Evolutionary conservation across 2,888 invertebrate species (phyloP).

Genomic region (Phasia obesa): DNA sequence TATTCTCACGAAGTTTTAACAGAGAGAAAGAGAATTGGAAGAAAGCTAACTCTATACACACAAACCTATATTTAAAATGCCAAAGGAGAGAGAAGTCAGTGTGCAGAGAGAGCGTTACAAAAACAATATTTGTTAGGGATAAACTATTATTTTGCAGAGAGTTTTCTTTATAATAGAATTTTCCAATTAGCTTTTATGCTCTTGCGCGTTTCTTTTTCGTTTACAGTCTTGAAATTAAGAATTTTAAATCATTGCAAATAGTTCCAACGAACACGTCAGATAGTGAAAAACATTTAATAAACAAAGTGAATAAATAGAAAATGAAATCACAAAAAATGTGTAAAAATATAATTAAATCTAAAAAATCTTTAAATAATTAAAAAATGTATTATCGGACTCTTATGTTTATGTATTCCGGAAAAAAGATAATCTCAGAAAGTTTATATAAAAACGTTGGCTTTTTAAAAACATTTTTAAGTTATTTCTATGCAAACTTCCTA

Average conservation of each 20-base stretch:
- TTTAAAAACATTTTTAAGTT: too few species aligned
- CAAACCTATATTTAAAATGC: neutral
- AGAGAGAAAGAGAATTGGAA: neutral
- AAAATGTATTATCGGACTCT: too few species aligned
- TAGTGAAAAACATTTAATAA: conserved; percentile 45
- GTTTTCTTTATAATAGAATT: conserved; percentile 11
- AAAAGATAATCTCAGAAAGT: too few species aligned
- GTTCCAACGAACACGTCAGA: conserved; percentile 72
- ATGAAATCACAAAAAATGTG: neutral
- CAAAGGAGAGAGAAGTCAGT: neutral
- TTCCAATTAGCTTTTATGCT: conserved; percentile 59
- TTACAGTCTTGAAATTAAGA: conserved; percentile 55
- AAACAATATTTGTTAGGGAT: conserved; percentile 23
- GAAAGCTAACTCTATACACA: neutral
- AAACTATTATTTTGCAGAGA: conserved; percentile 22
- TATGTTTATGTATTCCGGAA: too few species aligned
- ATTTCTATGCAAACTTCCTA: too few species aligned
- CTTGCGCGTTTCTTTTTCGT: conserved; percentile 58
- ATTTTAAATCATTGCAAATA: conserved; percentile 57
- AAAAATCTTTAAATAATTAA: neutral
- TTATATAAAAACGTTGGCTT: too few species aligned
- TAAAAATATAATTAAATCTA: neutral
- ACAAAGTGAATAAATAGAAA: conserved; percentile 12
- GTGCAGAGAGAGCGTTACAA: neutral
- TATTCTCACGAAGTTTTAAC: conserved; percentile 30